phyloP scores from a whole-genome alignment of 1,140 invertebrate genomes.

The Cylas formicarius region DNA sequence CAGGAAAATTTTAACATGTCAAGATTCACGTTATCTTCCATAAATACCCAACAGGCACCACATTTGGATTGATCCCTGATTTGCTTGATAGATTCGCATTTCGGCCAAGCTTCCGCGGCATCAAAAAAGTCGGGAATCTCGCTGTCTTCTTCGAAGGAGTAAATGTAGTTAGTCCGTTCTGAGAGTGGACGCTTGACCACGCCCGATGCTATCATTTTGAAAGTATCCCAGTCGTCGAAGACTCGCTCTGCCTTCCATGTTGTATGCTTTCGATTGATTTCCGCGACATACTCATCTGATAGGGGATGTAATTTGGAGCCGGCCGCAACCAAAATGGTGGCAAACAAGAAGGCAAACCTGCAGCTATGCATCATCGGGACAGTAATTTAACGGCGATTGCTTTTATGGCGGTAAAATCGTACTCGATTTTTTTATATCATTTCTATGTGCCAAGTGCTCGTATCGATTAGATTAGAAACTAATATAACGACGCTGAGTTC shows the following conservation, averaged over 20 bases:
- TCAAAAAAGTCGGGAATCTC: slow-evolving; percentile 23
- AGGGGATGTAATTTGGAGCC: slow-evolving; percentile 12
- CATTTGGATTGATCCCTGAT: slow-evolving; percentile 23
- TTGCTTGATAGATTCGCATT: slow-evolving; percentile 14
- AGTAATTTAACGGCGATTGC: no score
- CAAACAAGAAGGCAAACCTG: no score
- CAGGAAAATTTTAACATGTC: background rate
- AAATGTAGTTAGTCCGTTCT: background rate
- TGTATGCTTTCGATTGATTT: slow-evolving; percentile 11
- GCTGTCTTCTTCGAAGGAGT: background rate
- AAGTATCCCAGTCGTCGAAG: slow-evolving; percentile 10
- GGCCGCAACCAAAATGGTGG: slow-evolving; percentile 1
- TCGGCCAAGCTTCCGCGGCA: slow-evolving; percentile 19
- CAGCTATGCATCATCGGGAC: no score
- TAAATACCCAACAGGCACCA: slow-evolving; percentile 24
- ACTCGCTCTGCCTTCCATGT: slow-evolving; percentile 13
- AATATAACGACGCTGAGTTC: no score
- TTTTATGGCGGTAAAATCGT: no score
- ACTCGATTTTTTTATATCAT: no score
- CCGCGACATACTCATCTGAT: slow-evolving; percentile 10
- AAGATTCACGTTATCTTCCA: background rate
- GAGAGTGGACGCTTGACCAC: background rate
- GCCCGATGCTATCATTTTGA: slow-evolving; percentile 11
- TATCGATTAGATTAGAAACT: no score
- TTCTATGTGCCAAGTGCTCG: no score